Percentiles rank a stretch among this genome's conserved stretches.
Conservation (phyloP, 2,888 invertebrate species). For the Pachliopta kotzebuea region DNA sequence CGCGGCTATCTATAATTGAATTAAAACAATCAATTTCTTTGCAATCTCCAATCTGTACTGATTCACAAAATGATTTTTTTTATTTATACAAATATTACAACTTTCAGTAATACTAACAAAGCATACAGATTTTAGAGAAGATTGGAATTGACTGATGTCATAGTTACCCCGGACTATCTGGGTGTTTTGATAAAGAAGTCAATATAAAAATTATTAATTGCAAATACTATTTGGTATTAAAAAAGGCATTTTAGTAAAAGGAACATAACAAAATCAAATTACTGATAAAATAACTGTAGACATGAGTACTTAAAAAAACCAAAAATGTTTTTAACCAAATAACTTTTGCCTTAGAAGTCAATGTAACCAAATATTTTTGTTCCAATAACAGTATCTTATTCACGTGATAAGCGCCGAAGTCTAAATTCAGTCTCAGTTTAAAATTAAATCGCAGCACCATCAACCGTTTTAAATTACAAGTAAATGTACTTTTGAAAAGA, state of each 20-base stretch:
- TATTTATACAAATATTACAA: background rate
- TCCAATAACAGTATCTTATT: slow-evolving; percentile 18
- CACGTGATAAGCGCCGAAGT: slow-evolving; percentile 1
- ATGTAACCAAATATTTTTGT: background rate
- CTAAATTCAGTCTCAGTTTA: slow-evolving; percentile 14
- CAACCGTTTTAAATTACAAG: slow-evolving; percentile 28
- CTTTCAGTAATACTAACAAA: background rate
- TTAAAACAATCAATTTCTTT: slow-evolving; percentile 2
- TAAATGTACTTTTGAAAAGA: slow-evolving; percentile 26
- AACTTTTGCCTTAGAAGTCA: background rate
- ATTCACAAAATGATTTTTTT: background rate
- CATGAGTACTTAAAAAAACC: background rate
- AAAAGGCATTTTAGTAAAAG: no score
- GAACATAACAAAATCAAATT: background rate
- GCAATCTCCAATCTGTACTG: background rate
- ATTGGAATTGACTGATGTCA: no score
- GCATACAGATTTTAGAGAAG: no score
- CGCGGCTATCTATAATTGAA: slow-evolving; percentile 12
- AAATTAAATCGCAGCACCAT: slow-evolving; percentile 16
- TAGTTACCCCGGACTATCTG: no score
- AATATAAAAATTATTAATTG: no score
- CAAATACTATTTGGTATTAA: no score
- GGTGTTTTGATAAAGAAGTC: no score
- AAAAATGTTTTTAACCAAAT: background rate
- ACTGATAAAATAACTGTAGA: background rate